phyloP scores from a whole-genome alignment of 2,888 invertebrate genomes.

The Hypomecis atomaria region DNA sequence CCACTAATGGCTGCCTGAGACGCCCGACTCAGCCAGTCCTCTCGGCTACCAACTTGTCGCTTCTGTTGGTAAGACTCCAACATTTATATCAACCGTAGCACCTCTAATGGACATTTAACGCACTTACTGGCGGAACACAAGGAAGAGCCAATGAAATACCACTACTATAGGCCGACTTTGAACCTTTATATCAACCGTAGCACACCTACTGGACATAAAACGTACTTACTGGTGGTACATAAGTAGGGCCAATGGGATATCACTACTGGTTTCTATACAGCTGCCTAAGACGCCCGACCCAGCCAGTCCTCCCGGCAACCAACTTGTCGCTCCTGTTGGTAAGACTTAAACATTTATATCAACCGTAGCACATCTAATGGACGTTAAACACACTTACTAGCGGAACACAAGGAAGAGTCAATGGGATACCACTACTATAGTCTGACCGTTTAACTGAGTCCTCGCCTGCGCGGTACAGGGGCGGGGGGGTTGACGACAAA shows the following conservation, averaged over 20 bases:
- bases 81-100: no score
- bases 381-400: no score
- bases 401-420: no score
- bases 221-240: constrained; percentile 92
- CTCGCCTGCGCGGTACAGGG: no score
- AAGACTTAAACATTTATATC: constrained; percentile 52
- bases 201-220: constrained; percentile 93
- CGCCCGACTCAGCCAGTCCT: constrained; percentile 80
- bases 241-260: constrained; percentile 90
- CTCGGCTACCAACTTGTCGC: constrained; percentile 95
- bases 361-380: no score
- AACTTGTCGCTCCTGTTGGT: constrained; percentile 95
- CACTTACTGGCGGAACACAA: constrained; percentile 92
- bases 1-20: neutral
- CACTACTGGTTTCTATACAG: neutral
- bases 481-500: no score
- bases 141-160: constrained; percentile 89
- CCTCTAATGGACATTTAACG: constrained; percentile 95
- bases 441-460: no score
- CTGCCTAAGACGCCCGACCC: neutral
- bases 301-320: constrained; percentile 92
- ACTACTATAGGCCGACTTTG: no score
- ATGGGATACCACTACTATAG: no score
- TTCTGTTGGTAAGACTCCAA: constrained; percentile 88
- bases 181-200: no score